Evolutionary conservation across 2,797 vertebrate species (phyloP), one percentile per base, ranked within the genome.

Genomic region (Spea hammondii): DNA sequence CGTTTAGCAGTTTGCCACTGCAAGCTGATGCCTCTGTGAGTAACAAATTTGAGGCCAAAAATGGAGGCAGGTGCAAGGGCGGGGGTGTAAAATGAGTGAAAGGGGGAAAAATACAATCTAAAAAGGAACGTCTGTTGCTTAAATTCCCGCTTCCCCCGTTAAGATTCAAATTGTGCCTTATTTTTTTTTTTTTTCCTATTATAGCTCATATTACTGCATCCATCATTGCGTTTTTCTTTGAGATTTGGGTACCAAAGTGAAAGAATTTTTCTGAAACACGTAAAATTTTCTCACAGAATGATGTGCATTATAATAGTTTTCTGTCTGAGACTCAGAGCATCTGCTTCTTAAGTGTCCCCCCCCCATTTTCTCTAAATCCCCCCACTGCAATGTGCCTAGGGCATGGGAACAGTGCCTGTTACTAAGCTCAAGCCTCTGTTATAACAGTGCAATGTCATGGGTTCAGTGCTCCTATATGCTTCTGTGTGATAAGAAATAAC

Each of bases 11-110:
- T 89, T 91, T 86, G 76, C 87, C 72, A 78, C 85, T 89, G 88
- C 90, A 89, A 93, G 91, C 88, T 92, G 91, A 93, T 92, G 88
- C 87, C 88, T 91, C 87, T 91, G 87, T 83, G 88, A 89, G 85
- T 78, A 74, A 88, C 85, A 78, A 78, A 77, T 90, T 90, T 91
- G 88, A 91, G 91, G 88, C 87, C 88, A 90, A 91, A 91, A 89
- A 87, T 85, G 86, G 87, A 91, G 91, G 90, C 92, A 93, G 92
- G 91, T 92, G 91, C 90, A 90, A 85, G 80, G 83, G 83, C 75
- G 88, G 84, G 90, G 85, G 85, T 85, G 84, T 86, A 74, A 74
- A 78, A 82, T 74, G 53, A 82, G 76, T 70, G 72, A 83, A 79
- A 50, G 60, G 76, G 69, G 65, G 72, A 62, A 53, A 57, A 81